Evolutionary conservation across 2,113 vertebrate species (phyloP), one percentile per base, ranked within the genome.

Genomic region (Misgurnus anguillicaudatus): DNA sequence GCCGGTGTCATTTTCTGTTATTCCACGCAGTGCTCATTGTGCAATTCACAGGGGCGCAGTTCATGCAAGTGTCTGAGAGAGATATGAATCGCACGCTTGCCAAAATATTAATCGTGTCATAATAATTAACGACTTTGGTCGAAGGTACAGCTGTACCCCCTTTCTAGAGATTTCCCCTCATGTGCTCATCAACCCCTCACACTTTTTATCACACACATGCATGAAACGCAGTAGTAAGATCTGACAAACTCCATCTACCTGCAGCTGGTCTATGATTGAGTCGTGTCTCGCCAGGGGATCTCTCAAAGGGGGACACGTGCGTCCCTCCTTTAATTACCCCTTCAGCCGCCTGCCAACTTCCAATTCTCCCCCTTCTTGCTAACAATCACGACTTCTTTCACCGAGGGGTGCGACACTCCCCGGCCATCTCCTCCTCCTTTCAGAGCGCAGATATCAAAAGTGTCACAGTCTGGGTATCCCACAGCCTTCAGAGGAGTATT

Each of bases 251-350:
- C 77, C 24, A 51, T 80, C 38, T 87, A 90, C 89, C 88, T 91
- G 87, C 91, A 93, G 89, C 89, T 92, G 90, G 84, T 72, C 84
- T 70, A 85, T 90, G 91, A 92, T 90, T 89, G 88, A 91, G 88
- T 85, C 84, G 84, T 82, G 85, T 79, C 77, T 57, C 84, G 74
- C 87, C 85, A 68, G 67, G 91, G 91, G 87, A 89, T 80, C 17
- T 83, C 87, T 87, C 88, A 86, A 61, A 80, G 84, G 82, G 83
- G 86, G 89, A 87, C 87, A 89, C 60, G 83, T 87, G 89, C 72
- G 78, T 86, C 82, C 89, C 81, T 41, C 75, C 63, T 77, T 87
- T 92, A 92, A 92, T 93, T 91, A 90, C 85, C 80, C 83, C 82
- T 80, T 78, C 82, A 77, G 81, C 85, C 84, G 82, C 82, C 87